Evolutionary conservation across 2,888 invertebrate species (phyloP).

Genomic region (Molanna angustata): DNA sequence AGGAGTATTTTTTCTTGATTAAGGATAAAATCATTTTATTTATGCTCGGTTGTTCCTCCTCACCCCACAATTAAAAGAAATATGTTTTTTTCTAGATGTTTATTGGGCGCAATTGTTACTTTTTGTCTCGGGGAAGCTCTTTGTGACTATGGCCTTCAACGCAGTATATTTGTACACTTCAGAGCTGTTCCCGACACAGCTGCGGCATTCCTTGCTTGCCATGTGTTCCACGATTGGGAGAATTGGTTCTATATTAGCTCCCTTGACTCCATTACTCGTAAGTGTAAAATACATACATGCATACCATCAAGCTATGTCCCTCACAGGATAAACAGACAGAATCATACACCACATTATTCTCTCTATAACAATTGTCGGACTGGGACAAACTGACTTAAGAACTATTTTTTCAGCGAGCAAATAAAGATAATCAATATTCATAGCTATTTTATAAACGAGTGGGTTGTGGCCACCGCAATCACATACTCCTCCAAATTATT

Average conservation of each 20-base stretch:
- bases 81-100: slow-evolving; percentile 53
- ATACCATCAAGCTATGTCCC: background rate
- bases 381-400: no score
- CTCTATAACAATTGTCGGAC: no score
- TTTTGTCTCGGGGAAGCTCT: slow-evolving; percentile 64
- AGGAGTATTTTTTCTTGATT: no score
- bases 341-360: background rate
- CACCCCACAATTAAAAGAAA: no score
- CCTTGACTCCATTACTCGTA: slow-evolving; percentile 64
- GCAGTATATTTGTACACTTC: slow-evolving; percentile 65
- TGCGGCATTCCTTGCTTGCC: slow-evolving; percentile 61
- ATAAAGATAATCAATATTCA: no score
- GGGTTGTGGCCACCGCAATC: no score
- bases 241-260: slow-evolving; percentile 64
- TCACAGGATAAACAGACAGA: background rate
- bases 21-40: no score
- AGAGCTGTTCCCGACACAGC: slow-evolving; percentile 66
- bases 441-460: no score
- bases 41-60: no score
- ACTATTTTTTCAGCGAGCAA: no score
- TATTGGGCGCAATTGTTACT: slow-evolving; percentile 51
- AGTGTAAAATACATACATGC: slow-evolving; percentile 34
- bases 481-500: no score
- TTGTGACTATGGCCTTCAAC: slow-evolving; percentile 64
- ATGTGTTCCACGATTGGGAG: slow-evolving; percentile 64